phyloP scores from a whole-genome alignment of 2,113 vertebrate genomes.

The Suncus etruscus region DNA sequence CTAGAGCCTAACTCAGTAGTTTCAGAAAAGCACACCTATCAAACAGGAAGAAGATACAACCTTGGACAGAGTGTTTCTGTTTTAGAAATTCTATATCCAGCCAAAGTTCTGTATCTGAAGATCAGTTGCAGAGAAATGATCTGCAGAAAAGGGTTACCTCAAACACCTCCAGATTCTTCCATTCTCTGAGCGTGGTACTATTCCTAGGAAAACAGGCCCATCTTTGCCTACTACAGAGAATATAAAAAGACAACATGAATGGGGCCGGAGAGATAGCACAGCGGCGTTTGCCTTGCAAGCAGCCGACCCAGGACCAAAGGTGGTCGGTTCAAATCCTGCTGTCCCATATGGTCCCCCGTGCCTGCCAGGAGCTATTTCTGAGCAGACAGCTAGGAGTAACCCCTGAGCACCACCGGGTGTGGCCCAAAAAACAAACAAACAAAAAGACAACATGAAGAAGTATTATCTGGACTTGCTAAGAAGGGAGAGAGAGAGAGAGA shows the following conservation, averaged over 20 bases:
- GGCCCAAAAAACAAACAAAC: too few species aligned
- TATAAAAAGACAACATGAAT: neutral
- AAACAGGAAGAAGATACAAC: constrained; percentile 32
- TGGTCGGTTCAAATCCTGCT: too few species aligned
- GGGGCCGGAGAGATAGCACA: too few species aligned
- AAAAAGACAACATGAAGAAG: neutral
- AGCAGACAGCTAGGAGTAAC: too few species aligned
- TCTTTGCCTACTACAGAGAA: neutral
- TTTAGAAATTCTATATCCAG: constrained; percentile 3
- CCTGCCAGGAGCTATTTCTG: too few species aligned
- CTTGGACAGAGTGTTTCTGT: neutral
- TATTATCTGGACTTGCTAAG: neutral
- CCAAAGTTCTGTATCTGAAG: neutral
- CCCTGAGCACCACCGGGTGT: too few species aligned
- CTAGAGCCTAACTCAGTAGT: neutral
- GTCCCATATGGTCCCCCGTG: too few species aligned
- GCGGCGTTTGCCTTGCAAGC: too few species aligned
- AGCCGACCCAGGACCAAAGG: too few species aligned
- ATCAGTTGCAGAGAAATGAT: neutral
- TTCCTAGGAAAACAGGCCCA: neutral
- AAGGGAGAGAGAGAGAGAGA: neutral
- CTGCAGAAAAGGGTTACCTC: neutral
- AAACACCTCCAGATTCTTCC: neutral
- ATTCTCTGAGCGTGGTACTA: neutral
- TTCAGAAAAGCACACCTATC: neutral